Percentiles rank a stretch among this genome's conserved stretches.
Evolutionary conservation across 2,888 invertebrate genomes (phyloP).

Genomic region (Rhingia campestris): DNA sequence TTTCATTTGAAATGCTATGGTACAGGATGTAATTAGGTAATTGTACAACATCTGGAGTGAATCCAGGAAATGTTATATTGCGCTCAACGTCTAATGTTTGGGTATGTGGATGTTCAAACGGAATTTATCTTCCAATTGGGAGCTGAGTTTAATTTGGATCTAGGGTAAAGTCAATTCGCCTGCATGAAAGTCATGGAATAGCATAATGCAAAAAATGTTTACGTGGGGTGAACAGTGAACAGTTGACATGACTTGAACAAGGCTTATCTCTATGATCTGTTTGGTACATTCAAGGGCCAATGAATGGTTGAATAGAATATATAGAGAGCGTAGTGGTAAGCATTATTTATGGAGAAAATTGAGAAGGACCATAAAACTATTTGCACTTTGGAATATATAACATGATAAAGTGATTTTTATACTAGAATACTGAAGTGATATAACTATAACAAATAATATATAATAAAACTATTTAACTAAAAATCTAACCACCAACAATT

Average conservation of each 20-base stretch:
- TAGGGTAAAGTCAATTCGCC: background rate
- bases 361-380: no score
- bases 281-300: no score
- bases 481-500: no score
- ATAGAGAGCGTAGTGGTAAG: no score
- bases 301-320: no score
- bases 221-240: background rate
- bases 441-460: no score
- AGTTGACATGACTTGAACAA: background rate
- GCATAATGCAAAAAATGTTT: background rate
- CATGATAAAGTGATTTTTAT: no score
- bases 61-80: slow-evolving; percentile 45
- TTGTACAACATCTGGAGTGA: slow-evolving; percentile 60
- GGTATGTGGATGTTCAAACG: background rate
- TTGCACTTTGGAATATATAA: no score
- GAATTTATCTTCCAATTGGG: slow-evolving; percentile 10
- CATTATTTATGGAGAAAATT: no score
- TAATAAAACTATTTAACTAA: no score
- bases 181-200: background rate
- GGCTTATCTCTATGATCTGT: background rate
- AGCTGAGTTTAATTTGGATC: background rate
- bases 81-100: slow-evolving; percentile 30
- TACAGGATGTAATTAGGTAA: slow-evolving; percentile 62
- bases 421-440: no score
- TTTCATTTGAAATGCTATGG: slow-evolving; percentile 28